Evolutionary conservation across 30 jellyfish, hydroid and myxozoan genomes (phyloP), one percentile per base, ranked within the genome.

Genomic region (Catostylus mosaicus): DNA sequence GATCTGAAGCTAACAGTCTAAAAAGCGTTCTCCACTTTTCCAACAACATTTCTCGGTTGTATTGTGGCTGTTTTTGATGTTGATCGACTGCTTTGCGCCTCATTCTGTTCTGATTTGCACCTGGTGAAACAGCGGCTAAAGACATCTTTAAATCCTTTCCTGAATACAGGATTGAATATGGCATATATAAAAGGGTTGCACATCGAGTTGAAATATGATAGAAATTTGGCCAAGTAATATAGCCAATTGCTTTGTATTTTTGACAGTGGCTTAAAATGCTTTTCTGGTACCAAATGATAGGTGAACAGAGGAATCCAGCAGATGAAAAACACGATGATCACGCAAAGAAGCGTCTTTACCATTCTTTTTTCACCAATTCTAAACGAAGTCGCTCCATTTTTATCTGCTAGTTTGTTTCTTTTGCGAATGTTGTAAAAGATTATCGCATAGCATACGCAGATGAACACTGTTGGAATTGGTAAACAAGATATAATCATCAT

Each of bases 111-210:
- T n/a, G n/a, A n/a, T n/a, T n/a, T n/a, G n/a, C n/a, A n/a, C n/a
- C n/a, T n/a, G n/a, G n/a, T n/a, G n/a, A 59, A 59, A 26, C 71
- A 59, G 40, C 71, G n/a, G 10, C 19, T 59, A 20, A 59, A 26
- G 26, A 59, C 38, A 37, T 59, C 71, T 27, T 27, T 59, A n/a
- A 59, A 23, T 59, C 71, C 71, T 19, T 59, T 59, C 38, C 38
- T n/a, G 26, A 59, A 59, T 27, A 59, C 71, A 1, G 71, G 71
- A 26, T 59, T 59, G 38, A 59, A 18, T 37, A 59, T 18, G n/a
- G 71, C 71, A 23, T 59, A 59, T 59, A 59, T 59, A 4, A 24
- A 3, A 12, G 71, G 71, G 71, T 59, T 59, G 71, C 71, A 59
- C 71, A 59, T 26, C 8, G 71, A 59, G 38, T 59, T 59, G 71